phyloP scores from a whole-genome alignment of 2,888 invertebrate species.

The Phortica okadai region DNA sequence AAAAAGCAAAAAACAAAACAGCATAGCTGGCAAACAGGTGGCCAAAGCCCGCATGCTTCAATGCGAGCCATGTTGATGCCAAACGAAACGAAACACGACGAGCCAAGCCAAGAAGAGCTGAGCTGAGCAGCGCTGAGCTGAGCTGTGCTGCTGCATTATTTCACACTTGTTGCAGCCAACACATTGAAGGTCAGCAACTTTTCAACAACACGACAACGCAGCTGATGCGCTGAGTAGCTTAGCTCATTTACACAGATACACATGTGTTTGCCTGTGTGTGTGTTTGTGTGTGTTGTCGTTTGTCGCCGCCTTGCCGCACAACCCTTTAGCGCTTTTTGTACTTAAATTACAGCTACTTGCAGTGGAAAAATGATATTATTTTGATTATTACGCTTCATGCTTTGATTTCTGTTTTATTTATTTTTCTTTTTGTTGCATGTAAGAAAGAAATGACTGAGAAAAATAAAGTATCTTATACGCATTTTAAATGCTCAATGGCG shows the following conservation, averaged over 20 bases:
- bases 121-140: not conserved
- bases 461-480: slow-evolving; percentile 17
- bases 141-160: slow-evolving; percentile 49
- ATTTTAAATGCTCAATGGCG: slow-evolving; percentile 38
- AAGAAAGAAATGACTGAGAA: not conserved
- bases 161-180: slow-evolving; percentile 32
- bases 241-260: not conserved
- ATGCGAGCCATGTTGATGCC: not conserved
- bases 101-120: no score
- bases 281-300: slow-evolving; percentile 15
- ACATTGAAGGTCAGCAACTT: slow-evolving; percentile 64
- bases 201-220: slow-evolving; percentile 37
- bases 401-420: slow-evolving; percentile 10
- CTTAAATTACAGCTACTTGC: slow-evolving; percentile 39
- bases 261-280: no score
- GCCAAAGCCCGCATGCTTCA: not conserved
- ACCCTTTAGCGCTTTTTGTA: not conserved
- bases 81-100: not conserved
- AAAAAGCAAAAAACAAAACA: not conserved
- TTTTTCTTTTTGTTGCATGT: not conserved
- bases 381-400: slow-evolving; percentile 19
- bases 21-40: slow-evolving; percentile 51
- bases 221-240: not conserved
- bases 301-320: not conserved
- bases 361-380: slow-evolving; percentile 27